Conservation (phyloP, 2,113 vertebrate species). For the Cyprinus carpio region DNA sequence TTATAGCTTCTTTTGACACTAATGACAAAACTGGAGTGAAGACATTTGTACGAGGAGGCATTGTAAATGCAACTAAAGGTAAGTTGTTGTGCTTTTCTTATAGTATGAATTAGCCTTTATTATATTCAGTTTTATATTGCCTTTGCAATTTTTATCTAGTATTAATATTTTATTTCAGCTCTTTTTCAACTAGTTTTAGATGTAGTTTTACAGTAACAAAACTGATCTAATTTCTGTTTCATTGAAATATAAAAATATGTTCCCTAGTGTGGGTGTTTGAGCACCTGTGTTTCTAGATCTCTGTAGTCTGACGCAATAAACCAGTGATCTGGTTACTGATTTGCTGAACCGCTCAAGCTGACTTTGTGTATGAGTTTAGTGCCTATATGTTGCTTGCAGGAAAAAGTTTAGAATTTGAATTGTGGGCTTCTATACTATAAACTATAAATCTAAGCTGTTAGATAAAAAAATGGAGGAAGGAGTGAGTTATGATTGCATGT, state of each 20-base stretch:
- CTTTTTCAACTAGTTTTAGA: background rate
- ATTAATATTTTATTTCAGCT: background rate
- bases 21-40: constrained; percentile 74
- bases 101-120: background rate
- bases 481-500: background rate
- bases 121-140: background rate
- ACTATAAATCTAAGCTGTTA: background rate
- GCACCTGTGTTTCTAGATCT: background rate
- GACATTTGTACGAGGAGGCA: constrained; percentile 81
- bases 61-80: constrained; percentile 82
- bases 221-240: background rate
- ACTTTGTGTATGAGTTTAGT: background rate
- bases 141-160: background rate
- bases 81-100: constrained; percentile 22
- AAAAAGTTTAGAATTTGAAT: background rate
- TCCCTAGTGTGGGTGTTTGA: background rate
- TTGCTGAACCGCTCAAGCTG: background rate
- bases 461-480: background rate
- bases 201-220: background rate
- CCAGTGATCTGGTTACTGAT: background rate
- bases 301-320: background rate
- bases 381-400: background rate
- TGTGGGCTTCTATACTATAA: background rate
- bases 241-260: background rate
- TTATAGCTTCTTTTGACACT: constrained; percentile 78